A percentile compares a stretch with the other conserved stretches of the same genome.
Conservation (phyloP, 2,888 invertebrate species). For the Rhogogaster chlorosoma region DNA sequence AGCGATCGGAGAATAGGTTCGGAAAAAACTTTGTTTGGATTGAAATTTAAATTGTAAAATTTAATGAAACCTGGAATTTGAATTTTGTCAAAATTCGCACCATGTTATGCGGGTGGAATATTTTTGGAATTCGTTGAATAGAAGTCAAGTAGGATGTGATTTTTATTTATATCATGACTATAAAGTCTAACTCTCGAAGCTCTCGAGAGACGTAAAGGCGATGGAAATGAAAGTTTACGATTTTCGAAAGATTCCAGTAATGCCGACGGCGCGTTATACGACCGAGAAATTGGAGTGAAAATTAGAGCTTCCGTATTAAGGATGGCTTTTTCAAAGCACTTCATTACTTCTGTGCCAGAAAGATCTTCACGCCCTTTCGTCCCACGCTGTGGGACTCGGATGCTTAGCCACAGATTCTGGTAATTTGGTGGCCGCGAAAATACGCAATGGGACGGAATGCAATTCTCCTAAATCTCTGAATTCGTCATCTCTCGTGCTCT, state of each 20-base stretch:
- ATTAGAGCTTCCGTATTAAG: conserved; percentile 46
- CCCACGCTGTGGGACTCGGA: conserved; percentile 25
- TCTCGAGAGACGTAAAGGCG: conserved; percentile 29
- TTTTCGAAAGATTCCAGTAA: conserved; percentile 47
- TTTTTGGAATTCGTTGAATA: conserved; percentile 14
- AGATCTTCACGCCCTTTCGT: conserved; percentile 46
- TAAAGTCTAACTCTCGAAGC: conserved; percentile 34
- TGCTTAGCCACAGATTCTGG: conserved; percentile 50
- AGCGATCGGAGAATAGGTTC: neutral
- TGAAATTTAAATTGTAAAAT: neutral
- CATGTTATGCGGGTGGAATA: neutral
- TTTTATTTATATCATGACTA: conserved; percentile 46
- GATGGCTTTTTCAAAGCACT: conserved; percentile 50
- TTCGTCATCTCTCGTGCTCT: neutral
- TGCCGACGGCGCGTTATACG: conserved; percentile 42
- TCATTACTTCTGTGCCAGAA: conserved; percentile 41
- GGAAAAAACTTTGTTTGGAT: neutral
- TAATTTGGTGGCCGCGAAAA: conserved; percentile 15
- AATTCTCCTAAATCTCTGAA: conserved; percentile 17
- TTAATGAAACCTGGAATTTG: too few species aligned
- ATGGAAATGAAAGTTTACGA: conserved; percentile 46
- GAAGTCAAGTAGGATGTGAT: conserved; percentile 31
- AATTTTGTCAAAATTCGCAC: neutral
- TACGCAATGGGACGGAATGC: conserved; percentile 32
- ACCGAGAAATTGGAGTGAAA: conserved; percentile 48